Percentiles rank a stretch among this genome's conserved stretches.
These are phyloP conservation scores for Uloborus plumipes DNA, from an alignment of 2,888 invertebrate genomes.

Conservation along the genomic window DNA sequence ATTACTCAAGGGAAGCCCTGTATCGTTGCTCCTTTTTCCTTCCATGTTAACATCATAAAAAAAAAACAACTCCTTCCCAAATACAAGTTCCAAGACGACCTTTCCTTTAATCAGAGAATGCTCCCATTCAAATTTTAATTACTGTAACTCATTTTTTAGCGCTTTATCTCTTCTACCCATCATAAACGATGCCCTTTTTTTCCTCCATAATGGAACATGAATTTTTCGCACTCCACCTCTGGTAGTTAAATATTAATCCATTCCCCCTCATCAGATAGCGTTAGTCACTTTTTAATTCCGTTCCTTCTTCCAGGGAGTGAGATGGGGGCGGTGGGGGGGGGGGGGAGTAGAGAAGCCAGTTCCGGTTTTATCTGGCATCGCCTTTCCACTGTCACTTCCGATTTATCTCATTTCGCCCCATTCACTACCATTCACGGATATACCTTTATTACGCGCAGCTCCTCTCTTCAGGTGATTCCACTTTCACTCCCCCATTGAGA, in stretches of 20 bases:
- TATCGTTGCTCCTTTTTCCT: no score
- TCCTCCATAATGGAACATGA: background rate
- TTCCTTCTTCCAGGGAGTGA: constrained; percentile 12
- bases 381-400: constrained; percentile 38
- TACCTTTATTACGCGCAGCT: constrained; percentile 27
- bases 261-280: constrained; percentile 48
- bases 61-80: no score
- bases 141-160: constrained; percentile 51
- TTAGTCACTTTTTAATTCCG: constrained; percentile 60
- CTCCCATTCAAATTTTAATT: constrained; percentile 52
- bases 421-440: constrained; percentile 36
- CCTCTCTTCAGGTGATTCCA: background rate
- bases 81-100: no score
- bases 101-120: no score
- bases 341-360: constrained; percentile 22
- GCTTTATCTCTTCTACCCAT: constrained; percentile 41
- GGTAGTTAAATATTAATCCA: constrained; percentile 18
- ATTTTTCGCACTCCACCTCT: constrained; percentile 14
- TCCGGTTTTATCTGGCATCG: constrained; percentile 49
- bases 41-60: no score
- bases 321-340: no score
- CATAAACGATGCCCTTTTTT: constrained; percentile 30
- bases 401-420: constrained; percentile 22
- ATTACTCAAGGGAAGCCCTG: no score
- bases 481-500: constrained; percentile 34